Evolutionary conservation across 1,140 invertebrate species (phyloP).

Genomic region (Sarcophaga peregrina): DNA sequence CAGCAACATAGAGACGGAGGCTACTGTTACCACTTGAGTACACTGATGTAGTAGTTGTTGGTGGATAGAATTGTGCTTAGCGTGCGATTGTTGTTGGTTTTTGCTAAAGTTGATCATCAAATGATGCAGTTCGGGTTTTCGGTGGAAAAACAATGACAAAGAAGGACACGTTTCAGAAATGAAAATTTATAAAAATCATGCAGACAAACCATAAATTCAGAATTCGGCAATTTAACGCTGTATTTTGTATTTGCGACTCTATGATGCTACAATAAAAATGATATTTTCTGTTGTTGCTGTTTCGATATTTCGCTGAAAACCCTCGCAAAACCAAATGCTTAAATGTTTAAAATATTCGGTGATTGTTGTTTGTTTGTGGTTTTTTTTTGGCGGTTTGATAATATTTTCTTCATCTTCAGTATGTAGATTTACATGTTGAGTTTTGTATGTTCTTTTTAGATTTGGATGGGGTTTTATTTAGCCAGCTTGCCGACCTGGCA

Average conservation of each 20-base stretch:
- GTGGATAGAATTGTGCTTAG: not conserved
- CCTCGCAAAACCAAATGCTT: not conserved
- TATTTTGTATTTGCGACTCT: not conserved
- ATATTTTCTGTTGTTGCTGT: not conserved
- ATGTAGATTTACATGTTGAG: constrained; percentile 3
- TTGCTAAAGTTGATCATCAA: not conserved
- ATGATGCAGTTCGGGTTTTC: not conserved
- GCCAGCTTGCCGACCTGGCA: constrained; percentile 29
- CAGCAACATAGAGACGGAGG: not conserved
- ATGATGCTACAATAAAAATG: not conserved
- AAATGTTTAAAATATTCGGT: not conserved
- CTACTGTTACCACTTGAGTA: constrained; percentile 28
- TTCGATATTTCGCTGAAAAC: not conserved
- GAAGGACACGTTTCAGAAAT: constrained; percentile 45
- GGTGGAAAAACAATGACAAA: constrained; percentile 44
- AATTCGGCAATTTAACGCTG: constrained; percentile 49
- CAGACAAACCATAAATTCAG: constrained; percentile 48
- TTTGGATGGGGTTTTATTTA: not conserved
- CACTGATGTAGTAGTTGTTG: not conserved
- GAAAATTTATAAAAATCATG: constrained; percentile 51
- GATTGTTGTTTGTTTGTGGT: not conserved
- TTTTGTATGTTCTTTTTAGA: not conserved
- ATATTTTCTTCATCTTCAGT: not conserved
- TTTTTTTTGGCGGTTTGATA: not conserved
- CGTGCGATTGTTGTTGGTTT: no score